These are phyloP conservation scores for Venusia cambrica DNA, from an alignment of 2,888 invertebrate genomes.

Conservation along the genomic window DNA sequence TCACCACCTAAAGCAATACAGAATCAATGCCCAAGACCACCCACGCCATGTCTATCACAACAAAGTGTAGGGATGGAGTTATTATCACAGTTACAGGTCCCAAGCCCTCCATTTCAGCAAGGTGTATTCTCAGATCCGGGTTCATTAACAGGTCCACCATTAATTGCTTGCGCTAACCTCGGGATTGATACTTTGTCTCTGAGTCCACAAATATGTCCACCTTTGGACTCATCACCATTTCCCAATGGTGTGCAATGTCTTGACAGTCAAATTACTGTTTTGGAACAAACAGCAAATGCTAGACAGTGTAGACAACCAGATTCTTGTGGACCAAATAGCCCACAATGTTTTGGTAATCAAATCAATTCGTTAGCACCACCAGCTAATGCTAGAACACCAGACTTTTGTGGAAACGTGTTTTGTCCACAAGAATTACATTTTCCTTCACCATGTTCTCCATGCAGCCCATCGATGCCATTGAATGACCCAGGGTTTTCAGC, in stretches of 20 bases:
- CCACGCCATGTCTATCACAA: conserved; percentile 2
- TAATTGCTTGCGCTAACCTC: too few relatives aligned
- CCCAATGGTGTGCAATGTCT: not conserved
- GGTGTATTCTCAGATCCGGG: conserved; percentile 3
- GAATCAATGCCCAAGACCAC: not conserved
- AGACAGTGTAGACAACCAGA: not conserved
- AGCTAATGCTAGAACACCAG: not conserved
- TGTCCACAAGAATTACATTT: conserved; percentile 1
- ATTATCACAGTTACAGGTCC: conserved; percentile 3
- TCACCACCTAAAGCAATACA: not conserved
- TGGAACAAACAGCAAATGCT: conserved; percentile 6
- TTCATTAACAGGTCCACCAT: conserved; percentile 1
- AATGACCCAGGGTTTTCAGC: conserved; percentile 4
- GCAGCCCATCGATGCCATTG: not conserved
- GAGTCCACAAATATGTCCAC: conserved; percentile 1
- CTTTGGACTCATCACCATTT: not conserved
- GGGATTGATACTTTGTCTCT: too few relatives aligned
- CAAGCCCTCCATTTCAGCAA: conserved; percentile 4
- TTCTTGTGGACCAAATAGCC: not conserved
- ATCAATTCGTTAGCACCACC: conserved; percentile 10
- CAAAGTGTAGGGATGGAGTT: conserved; percentile 3
- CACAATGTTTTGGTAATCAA: not conserved
- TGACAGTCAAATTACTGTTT: conserved; percentile 7
- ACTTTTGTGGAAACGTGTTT: conserved; percentile 1
- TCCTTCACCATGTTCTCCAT: conserved; percentile 1